These are phyloP conservation scores for Diglossa cyanea DNA, from an alignment of 2,797 vertebrate species.

Conservation along the genomic window DNA sequence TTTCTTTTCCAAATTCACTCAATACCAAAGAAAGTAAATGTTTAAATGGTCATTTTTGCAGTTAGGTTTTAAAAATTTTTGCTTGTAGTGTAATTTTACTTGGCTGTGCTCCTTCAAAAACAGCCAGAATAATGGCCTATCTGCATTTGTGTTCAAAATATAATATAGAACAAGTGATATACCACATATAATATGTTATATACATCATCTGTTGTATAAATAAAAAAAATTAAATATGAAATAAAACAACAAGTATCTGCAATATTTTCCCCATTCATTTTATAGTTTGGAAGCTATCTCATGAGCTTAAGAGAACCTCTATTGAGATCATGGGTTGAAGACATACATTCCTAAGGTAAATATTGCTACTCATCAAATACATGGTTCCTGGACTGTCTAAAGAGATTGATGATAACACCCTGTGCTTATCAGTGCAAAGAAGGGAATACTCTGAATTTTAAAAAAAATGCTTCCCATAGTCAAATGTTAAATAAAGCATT, in stretches of 20 bases:
- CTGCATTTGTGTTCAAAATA: background rate
- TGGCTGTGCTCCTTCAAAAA: background rate
- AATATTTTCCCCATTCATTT: background rate
- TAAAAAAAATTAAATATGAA: background rate
- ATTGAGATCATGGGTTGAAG: background rate
- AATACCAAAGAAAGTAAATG: background rate
- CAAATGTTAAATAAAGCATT: constrained; percentile 37
- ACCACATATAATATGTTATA: too few species aligned
- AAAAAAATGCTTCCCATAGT: background rate
- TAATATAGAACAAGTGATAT: background rate
- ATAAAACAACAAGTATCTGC: background rate
- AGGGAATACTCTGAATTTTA: background rate
- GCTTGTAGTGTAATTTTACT: background rate
- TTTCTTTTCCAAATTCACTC: background rate
- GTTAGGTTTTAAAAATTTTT: background rate
- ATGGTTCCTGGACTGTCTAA: background rate
- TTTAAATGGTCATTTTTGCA: background rate
- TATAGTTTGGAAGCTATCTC: background rate
- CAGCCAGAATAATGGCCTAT: background rate
- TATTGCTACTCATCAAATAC: background rate
- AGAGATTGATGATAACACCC: background rate
- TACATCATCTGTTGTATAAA: background rate
- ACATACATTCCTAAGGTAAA: constrained; percentile 2
- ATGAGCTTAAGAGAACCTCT: background rate
- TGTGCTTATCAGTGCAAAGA: background rate